Base-by-base conservation (phyloP, 2,888 invertebrate genomes). In the Merodon equestris region DNA sequence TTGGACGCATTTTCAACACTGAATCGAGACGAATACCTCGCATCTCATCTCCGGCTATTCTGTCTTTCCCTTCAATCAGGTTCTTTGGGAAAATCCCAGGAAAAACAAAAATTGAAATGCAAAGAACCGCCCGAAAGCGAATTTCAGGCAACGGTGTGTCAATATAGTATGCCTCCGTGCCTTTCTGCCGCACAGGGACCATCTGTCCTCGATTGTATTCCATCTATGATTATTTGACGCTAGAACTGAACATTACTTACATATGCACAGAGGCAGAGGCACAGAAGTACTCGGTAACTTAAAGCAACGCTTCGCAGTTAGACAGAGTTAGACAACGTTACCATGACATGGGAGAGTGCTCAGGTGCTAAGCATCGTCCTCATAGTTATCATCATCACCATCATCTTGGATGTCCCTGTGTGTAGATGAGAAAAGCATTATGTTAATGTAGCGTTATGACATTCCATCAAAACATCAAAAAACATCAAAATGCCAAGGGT, bases 1-100 rank as follows among this genome's bases (percentile, higher is more conserved):
- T 67, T 63, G 56, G 47, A 38, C 40, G 51, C 53, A 68, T 73
- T 79, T 79, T 63, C 67, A 61, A 61, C 67, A 73, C 68, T 79
- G 63, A 63, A 68, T 51, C 50, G 44, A 34, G 38, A 38, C 48
- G 34, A 58, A 38, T 51, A 27, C 14, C 47, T 13, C 44, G n/a
- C n/a, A 36, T 12, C 45, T n/a, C 3, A n/a, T n/a, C n/a, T n/a
- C n/a, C n/a, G n/a, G n/a, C n/a, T 40, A 19, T 18, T 18, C 17
- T 34, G 14, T 36, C n/a, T n/a, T 63, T 53, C 60, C 60, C 53
- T 53, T 70, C 58, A 68, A 70, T 70, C 60, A 61, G 66, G 50
- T 44, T 61, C 50, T 74, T 67, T 54, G 47, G 48, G 56, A 66
- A 66, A 71, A 71, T 47, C 15, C 13, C 15, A 27, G 4, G 17